Conservation (phyloP, 2,113 vertebrate genomes). For the Menidia beryllina region DNA sequence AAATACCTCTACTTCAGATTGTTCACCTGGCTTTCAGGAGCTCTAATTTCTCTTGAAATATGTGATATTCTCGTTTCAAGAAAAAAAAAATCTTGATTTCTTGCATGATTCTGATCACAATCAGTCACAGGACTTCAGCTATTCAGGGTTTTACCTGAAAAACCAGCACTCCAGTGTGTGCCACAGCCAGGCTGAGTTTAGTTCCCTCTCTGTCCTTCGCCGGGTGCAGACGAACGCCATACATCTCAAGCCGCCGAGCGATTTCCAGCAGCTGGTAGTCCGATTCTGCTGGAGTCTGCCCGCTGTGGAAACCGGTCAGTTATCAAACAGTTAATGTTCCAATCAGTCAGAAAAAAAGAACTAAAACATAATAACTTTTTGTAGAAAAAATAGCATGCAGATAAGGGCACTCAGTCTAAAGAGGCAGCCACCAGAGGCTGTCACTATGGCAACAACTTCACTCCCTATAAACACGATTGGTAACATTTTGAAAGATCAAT, state of each 20-base stretch:
- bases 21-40: background rate
- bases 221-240: slow-evolving; percentile 90
- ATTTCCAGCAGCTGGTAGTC: slow-evolving; percentile 96
- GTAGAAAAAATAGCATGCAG: background rate
- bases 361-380: background rate
- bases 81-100: background rate
- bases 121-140: background rate
- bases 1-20: background rate
- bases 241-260: slow-evolving; percentile 93
- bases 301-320: slow-evolving; percentile 76
- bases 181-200: slow-evolving; percentile 92
- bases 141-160: slow-evolving; percentile 86
- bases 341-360: background rate
- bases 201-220: slow-evolving; percentile 95
- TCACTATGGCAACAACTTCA: slow-evolving; percentile 3
- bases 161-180: slow-evolving; percentile 93
- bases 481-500: background rate
- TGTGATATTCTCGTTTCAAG: background rate
- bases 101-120: too few species aligned
- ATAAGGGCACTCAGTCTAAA: background rate
- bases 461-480: background rate
- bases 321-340: background rate
- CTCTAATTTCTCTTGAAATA: too few species aligned
- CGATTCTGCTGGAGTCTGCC: slow-evolving; percentile 93
- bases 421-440: background rate